Evolutionary conservation across 2,113 vertebrate species (phyloP), one percentile per base, ranked within the genome.

Genomic region (Corythoichthys haematopterus): DNA sequence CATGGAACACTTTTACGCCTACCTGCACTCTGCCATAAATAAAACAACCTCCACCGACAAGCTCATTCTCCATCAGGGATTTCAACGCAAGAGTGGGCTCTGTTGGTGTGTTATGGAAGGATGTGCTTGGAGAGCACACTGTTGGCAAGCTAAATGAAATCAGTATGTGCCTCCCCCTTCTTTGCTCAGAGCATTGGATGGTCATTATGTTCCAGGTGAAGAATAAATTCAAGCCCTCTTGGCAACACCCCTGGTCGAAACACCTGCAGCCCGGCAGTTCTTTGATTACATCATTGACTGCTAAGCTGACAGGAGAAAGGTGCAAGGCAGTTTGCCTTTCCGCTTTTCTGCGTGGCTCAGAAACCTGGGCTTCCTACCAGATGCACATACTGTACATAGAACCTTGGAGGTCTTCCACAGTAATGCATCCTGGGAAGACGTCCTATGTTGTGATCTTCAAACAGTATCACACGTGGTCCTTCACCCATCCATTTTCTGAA

Each of bases 21-120:
- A 57, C 33, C 55, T 36, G 55, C 13, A 36, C 13, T 57, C 33
- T 13, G 55, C 55, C 55, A 36, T 57, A 57, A 57, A 57, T 36
- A 57, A 36, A 57, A 57, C 55, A 56, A 56, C 55, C 33, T 56
- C 55, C 20, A 56, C 33, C 28, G 55, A 36, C 55, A 15, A 36
- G 55, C 55, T 57, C 55, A 57, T 57, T 57, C 55, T 36, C 13
- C 55, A 36, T 57, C 55, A 36, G 55, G 35, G 55, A 57, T 57
- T 57, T 57, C 13, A 36, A 36, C 6, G 55, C 55, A 57, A 57
- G 55, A 57, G 55, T 57, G 55, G 55, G 55, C 55, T 33, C 55
- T 57, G 55, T 36, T 13, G 33, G 33, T 57, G 33, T 12, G 7
- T 57, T 35, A 35, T 57, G 33, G 55, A 57, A 13, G 55, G 20